Conservation (phyloP, 2,888 invertebrate species). For the Capitulum mitella region DNA sequence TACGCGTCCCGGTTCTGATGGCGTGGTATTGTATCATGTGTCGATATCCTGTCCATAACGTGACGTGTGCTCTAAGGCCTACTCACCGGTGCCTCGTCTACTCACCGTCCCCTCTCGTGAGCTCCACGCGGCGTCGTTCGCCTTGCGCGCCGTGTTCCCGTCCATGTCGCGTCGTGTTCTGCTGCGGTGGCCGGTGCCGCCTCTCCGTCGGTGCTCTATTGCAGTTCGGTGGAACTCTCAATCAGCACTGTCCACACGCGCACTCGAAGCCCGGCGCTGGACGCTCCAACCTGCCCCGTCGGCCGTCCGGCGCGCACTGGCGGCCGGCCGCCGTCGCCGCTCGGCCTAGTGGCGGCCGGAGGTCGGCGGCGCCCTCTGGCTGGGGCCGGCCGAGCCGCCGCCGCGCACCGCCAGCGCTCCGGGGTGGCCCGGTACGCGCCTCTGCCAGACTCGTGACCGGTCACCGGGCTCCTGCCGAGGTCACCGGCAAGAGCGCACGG, state of each 20-base stretch:
- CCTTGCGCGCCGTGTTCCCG: neutral
- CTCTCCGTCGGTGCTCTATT: conserved; percentile 20
- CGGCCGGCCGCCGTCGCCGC: neutral
- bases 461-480: no score
- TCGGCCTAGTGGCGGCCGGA: neutral
- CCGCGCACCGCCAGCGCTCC: neutral
- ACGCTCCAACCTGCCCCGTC: conserved; percentile 1
- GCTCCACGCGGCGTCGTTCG: neutral
- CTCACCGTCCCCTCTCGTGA: conserved; percentile 11
- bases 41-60: no score
- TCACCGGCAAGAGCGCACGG: no score
- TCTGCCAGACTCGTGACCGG: no score
- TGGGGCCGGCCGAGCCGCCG: neutral
- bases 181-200: neutral
- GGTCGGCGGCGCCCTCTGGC: neutral
- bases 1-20: no score
- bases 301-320: conserved; percentile 18
- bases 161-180: neutral
- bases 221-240: conserved; percentile 22
- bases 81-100: no score
- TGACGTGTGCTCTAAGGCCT: no score
- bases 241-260: conserved; percentile 7
- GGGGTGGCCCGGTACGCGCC: neutral
- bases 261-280: neutral
- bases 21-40: no score